These are phyloP conservation scores for Spodoptera litura DNA, from an alignment of 1,140 invertebrate genomes.

Conservation along the genomic window DNA sequence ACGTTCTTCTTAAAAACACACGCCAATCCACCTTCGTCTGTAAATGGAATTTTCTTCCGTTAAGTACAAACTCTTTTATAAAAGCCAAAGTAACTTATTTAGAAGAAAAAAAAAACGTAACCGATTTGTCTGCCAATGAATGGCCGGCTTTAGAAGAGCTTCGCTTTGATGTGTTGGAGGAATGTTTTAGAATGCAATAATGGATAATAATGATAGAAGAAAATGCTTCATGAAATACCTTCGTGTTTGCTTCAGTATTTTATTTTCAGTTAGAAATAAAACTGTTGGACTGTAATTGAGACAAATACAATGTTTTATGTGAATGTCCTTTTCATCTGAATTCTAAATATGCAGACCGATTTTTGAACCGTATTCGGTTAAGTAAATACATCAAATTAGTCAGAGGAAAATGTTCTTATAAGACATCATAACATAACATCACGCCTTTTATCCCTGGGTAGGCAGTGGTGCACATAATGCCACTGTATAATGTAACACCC, in stretches of 20 bases:
- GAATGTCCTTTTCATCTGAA: too few relatives aligned
- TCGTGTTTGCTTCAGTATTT: neutral
- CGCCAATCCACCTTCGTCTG: neutral
- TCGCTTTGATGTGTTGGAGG: slow-evolving; percentile 37
- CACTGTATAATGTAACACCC: too few relatives aligned
- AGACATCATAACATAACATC: too few relatives aligned
- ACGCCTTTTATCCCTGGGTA: too few relatives aligned
- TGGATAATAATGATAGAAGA: slow-evolving; percentile 38
- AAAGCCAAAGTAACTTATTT: neutral
- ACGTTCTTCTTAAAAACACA: neutral
- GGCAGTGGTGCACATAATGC: too few relatives aligned
- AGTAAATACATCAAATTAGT: too few relatives aligned
- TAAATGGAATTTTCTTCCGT: too few relatives aligned
- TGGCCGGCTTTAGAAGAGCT: slow-evolving; percentile 4
- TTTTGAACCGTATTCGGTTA: too few relatives aligned
- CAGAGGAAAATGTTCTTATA: too few relatives aligned
- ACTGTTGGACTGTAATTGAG: neutral
- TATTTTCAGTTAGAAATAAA: slow-evolving; percentile 3
- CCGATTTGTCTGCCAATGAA: slow-evolving; percentile 29
- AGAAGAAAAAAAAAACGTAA: slow-evolving; percentile 20
- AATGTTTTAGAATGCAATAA: slow-evolving; percentile 41
- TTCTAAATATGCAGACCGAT: too few relatives aligned
- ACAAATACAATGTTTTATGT: neutral
- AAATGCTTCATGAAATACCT: slow-evolving; percentile 20
- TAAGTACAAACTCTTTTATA: neutral